phyloP scores from a whole-genome alignment of 2,797 vertebrate genomes.

The Gambelia wislizenii region DNA sequence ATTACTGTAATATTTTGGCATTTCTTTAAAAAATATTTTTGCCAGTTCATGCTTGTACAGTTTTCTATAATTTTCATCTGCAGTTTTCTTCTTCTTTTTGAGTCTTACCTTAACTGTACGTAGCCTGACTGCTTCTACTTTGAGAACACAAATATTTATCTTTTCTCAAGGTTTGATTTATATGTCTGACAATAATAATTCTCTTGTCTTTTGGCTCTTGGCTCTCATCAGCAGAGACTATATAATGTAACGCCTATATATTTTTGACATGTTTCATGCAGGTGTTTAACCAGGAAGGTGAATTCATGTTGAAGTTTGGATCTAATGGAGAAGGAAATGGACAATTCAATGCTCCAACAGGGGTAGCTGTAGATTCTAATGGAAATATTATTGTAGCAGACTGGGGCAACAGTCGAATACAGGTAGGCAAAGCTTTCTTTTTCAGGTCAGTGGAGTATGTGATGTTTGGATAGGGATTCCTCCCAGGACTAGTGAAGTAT shows the following conservation, averaged over 20 bases:
- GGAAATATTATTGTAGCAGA: constrained; percentile 99
- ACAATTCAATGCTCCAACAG: constrained; percentile 98
- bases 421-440: constrained; percentile 79
- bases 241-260: neutral
- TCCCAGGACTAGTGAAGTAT: neutral
- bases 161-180: neutral
- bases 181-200: neutral
- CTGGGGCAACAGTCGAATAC: constrained; percentile 99
- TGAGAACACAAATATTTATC: neutral
- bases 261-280: constrained; percentile 66
- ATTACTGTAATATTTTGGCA: neutral
- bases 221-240: neutral
- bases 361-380: constrained; percentile 95
- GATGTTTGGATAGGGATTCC: neutral
- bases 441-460: constrained; percentile 1
- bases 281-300: constrained; percentile 98
- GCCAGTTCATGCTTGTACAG: neutral
- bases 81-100: neutral
- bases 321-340: constrained; percentile 98
- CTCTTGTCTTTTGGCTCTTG: neutral
- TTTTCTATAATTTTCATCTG: neutral
- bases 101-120: neutral
- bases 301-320: constrained; percentile 97
- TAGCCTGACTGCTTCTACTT: neutral
- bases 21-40: neutral